Evolutionary conservation across 2,797 vertebrate genomes (phyloP).

Genomic region (Lithobates pipiens): DNA sequence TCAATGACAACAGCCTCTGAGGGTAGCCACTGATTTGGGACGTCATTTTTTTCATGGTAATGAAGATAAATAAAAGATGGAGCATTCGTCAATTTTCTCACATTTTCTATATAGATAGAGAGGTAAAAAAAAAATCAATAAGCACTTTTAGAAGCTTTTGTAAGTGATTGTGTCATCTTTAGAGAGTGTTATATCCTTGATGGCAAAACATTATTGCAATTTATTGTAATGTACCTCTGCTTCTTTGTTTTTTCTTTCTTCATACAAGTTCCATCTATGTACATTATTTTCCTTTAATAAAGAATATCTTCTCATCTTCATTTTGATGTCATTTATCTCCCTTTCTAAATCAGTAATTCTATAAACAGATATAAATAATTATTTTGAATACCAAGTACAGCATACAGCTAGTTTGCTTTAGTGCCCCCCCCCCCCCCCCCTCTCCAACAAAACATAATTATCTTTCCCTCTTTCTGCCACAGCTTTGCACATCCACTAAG

Average conservation of each 20-base stretch:
- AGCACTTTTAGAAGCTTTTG: neutral
- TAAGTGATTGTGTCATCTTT: neutral
- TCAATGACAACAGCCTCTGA: too few species aligned
- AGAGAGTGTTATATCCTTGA: too few species aligned
- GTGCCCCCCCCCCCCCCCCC: too few species aligned
- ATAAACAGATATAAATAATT: slow-evolving; percentile 3
- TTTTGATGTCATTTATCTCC: slow-evolving; percentile 43
- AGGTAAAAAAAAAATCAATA: neutral
- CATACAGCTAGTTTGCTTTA: neutral
- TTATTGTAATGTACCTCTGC: slow-evolving; percentile 10
- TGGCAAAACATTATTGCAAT: neutral
- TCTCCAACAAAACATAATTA: too few species aligned
- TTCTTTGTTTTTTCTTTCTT: neutral
- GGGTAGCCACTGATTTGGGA: too few species aligned
- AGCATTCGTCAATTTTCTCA: neutral
- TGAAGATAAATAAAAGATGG: too few species aligned
- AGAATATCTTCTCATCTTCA: neutral
- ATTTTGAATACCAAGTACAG: neutral
- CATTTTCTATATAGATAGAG: neutral
- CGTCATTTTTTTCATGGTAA: too few species aligned
- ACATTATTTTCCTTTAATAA: neutral
- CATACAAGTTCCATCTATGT: too few species aligned
- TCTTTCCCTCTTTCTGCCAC: too few species aligned
- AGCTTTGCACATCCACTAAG: too few species aligned
- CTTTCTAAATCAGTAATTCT: slow-evolving; percentile 52